These are phyloP conservation scores for Terrapene triunguis DNA, from an alignment of 2,113 vertebrate species.

Conservation along the genomic window DNA sequence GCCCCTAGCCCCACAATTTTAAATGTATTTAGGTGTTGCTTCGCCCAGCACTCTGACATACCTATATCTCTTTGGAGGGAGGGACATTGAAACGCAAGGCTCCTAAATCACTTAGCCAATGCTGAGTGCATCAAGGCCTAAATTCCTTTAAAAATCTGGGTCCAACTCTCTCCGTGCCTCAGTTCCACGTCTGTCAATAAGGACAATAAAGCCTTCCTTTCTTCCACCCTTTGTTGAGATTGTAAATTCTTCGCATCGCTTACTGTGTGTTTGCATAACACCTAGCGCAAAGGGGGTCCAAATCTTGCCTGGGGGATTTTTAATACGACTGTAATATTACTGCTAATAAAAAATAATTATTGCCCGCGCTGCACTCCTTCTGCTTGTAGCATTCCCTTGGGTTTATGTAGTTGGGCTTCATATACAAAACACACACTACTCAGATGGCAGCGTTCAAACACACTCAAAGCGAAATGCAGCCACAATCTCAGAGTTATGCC, in stretches of 20 bases:
- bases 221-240: background rate
- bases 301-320: background rate
- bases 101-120: background rate
- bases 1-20: background rate
- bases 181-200: background rate
- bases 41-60: background rate
- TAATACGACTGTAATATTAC: background rate
- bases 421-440: background rate
- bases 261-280: fast-evolving
- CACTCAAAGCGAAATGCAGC: background rate
- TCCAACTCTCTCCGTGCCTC: background rate
- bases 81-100: background rate
- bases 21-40: background rate
- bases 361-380: background rate
- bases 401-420: background rate
- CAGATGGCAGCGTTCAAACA: fast-evolving
- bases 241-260: background rate
- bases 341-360: background rate
- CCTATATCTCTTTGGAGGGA: background rate
- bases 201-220: background rate
- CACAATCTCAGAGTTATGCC: background rate
- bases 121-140: background rate
- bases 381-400: background rate
- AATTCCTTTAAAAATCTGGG: background rate
- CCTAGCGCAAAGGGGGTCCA: background rate